Evolutionary conservation across 2,888 invertebrate genomes (phyloP), one percentile per base, ranked within the genome.

Genomic region (Trissonchulus sp.): DNA sequence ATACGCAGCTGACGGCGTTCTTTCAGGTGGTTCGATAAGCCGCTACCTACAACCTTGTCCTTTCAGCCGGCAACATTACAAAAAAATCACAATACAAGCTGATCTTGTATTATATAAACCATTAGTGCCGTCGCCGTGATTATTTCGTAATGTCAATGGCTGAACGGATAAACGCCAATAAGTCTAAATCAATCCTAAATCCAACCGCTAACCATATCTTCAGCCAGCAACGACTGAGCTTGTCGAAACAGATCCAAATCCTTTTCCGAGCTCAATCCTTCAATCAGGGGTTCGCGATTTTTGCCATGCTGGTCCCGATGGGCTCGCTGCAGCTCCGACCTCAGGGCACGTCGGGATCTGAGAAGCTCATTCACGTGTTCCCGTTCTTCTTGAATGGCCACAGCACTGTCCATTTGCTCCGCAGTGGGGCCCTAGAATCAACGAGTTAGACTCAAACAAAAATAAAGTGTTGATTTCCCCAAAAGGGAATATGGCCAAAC

Each of bases 171-270:
- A n/a, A n/a, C n/a, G n/a, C n/a, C n/a, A n/a, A n/a, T n/a, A n/a
- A n/a, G n/a, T n/a, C n/a, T n/a, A n/a, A n/a, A n/a, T n/a, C n/a
- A n/a, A n/a, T n/a, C n/a, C n/a, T n/a, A n/a, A n/a, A n/a, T n/a
- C n/a, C n/a, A n/a, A n/a, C n/a, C n/a, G n/a, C 86, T 84, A 81
- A 88, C 88, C 75, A 94, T 90, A 83, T 91, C 91, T 83, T 94
- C 93, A 79, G 94, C 93, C 0, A 94, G 93, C 72, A 91, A 87
- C 0, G 95, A 93, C 84, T 96, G 95, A 0, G 96, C 95, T 82
- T 95, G 94, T 79, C 91, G 88, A 84, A 96, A 96, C 80, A 96
- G 85, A 81, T 91, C 90, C 77, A 95, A 86, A 86, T 96, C 96
- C 85, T 93, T 94, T 76, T 93, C 92, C 0, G 94, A 83, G 2